These are phyloP conservation scores for Pagetopsis macropterus DNA, from an alignment of 2,797 vertebrate genomes.

Conservation along the genomic window DNA sequence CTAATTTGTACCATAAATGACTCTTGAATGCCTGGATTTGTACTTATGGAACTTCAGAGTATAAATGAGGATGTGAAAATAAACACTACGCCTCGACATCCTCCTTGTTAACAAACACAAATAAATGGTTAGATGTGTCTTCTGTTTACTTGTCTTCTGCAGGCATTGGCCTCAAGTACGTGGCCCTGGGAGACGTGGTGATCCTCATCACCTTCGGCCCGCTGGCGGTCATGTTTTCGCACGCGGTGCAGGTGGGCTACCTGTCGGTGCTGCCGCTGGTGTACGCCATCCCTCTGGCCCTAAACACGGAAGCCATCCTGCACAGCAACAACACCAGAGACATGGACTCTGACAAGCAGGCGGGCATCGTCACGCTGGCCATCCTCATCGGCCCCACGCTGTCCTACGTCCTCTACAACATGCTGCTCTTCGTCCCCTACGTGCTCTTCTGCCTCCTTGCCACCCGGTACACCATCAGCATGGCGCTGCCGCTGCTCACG, in stretches of 20 bases:
- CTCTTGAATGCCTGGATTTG: neutral
- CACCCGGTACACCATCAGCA: slow-evolving; percentile 94
- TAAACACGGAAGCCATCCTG: slow-evolving; percentile 97
- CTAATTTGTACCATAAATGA: neutral
- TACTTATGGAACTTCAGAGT: neutral
- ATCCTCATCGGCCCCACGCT: slow-evolving; percentile 94
- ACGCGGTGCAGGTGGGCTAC: slow-evolving; percentile 96
- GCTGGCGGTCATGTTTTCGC: slow-evolving; percentile 96
- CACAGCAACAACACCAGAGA: slow-evolving; percentile 99
- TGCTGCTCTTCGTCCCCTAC: slow-evolving; percentile 95
- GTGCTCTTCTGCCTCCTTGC: slow-evolving; percentile 94
- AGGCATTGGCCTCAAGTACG: slow-evolving; percentile 98
- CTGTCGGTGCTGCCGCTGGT: slow-evolving; percentile 92
- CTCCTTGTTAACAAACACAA: neutral
- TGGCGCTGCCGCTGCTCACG: slow-evolving; percentile 96
- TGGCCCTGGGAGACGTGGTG: slow-evolving; percentile 95
- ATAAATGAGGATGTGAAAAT: neutral
- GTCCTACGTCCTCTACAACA: slow-evolving; percentile 93
- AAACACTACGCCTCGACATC: neutral
- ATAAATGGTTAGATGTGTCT: neutral
- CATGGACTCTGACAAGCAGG: slow-evolving; percentile 95
- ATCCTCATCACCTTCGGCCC: slow-evolving; percentile 99
- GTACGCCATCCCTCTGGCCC: slow-evolving; percentile 93
- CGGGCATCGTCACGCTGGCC: slow-evolving; percentile 96
- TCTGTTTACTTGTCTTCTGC: slow-evolving; percentile 21